phyloP scores from a whole-genome alignment of 2,113 vertebrate genomes.

The Sorex araneus region DNA sequence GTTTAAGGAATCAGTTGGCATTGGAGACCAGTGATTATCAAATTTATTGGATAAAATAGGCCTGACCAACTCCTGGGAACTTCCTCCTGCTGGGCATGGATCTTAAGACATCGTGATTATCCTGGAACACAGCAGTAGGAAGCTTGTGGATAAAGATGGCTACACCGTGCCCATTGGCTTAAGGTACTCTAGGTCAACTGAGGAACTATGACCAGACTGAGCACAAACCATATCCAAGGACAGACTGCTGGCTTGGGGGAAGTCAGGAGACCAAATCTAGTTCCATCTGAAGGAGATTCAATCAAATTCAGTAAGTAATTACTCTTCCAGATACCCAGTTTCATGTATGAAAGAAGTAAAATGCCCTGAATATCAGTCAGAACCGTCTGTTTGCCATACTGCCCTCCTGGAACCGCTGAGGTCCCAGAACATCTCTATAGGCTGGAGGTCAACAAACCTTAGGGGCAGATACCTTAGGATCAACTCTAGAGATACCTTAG shows the following conservation, averaged over 20 bases:
- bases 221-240: neutral
- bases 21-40: neutral
- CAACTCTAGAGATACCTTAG: neutral
- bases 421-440: neutral
- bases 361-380: neutral
- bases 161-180: neutral
- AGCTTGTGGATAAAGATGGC: neutral
- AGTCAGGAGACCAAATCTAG: neutral
- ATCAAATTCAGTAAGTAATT: neutral
- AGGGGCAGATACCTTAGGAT: neutral
- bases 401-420: neutral
- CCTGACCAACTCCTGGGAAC: neutral
- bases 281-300: neutral
- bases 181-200: neutral
- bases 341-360: neutral
- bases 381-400: neutral
- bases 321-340: neutral
- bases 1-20: neutral
- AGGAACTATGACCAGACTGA: neutral
- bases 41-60: neutral
- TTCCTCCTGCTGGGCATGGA: neutral
- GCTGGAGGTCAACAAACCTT: neutral
- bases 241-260: neutral
- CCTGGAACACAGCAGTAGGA: neutral
- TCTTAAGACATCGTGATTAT: neutral